Evolutionary conservation across 2,113 vertebrate species (phyloP), one percentile per base, ranked within the genome.

Genomic region (Myotis brandtii): DNA sequence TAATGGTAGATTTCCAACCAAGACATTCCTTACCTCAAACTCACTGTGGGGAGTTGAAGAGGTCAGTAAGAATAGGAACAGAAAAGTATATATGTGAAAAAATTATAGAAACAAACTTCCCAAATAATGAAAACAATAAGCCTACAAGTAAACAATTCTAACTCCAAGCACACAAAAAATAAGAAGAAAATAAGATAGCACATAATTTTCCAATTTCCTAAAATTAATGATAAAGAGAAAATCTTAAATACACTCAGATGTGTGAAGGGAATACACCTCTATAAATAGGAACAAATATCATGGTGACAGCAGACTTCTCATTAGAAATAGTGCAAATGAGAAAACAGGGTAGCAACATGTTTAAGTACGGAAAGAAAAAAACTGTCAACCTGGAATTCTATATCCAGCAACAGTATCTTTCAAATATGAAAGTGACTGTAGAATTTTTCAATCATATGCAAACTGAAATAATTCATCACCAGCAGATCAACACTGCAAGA

Each of bases 61-160:
- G 2, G 11, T 9, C 6, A 14, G 54, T 3, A 3, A 62, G 6
- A 37, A n/a, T 32, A 11, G 6, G 2, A 81, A 48, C 3, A 67
- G 43, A 16, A 52, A 80, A 90, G 54, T 27, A 34, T 14, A 32
- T 2, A 9, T 7, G 9, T 69, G 13, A 79, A 64, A 46, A 95
- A 67, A 82, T 23, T 88, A 76, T 70, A 17, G 27, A 86, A 0
- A 89, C 25, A 89, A 67, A 93, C 1, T 82, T 72, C 12, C 37
- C n/a, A 89, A 81, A 86, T 59, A 62, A 37, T 40, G 23, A 82
- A 86, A 85, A 86, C 21, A 86, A 37, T 75, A 83, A 67, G 79
- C n/a, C 21, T 76, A 86, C 4, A 93, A 20, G 69, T 88, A 30
- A 69, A 54, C 43, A 82, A 81, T 37, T 69, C 5, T 46, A 91